Evolutionary conservation across 2,113 vertebrate genomes (phyloP).

Genomic region (Seriola dumerili): DNA sequence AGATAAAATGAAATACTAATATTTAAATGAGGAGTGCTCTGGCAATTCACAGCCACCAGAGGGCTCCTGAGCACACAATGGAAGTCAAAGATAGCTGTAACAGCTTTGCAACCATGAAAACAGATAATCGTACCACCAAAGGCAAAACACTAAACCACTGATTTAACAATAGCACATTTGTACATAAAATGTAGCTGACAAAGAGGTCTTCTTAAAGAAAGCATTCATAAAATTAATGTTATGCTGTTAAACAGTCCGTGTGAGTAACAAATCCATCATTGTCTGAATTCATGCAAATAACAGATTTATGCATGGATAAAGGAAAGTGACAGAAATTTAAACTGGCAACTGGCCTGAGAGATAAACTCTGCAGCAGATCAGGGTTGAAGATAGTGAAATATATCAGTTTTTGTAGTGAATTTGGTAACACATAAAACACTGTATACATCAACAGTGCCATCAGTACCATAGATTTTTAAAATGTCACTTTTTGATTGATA

Average conservation of each 20-base stretch:
- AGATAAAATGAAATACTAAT: slow-evolving; percentile 6
- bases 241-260: not conserved
- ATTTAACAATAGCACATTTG: slow-evolving; percentile 18
- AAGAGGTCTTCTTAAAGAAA: not conserved
- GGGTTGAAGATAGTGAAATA: slow-evolving; percentile 11
- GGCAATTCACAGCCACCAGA: slow-evolving; percentile 64
- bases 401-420: slow-evolving; percentile 15
- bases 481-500: slow-evolving; percentile 47
- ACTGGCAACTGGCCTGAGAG: slow-evolving; percentile 9
- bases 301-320: slow-evolving; percentile 22
- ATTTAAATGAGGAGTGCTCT: slow-evolving; percentile 15
- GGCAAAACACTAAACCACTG: slow-evolving; percentile 9
- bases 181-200: slow-evolving; percentile 20
- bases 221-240: slow-evolving; percentile 16
- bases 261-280: slow-evolving; percentile 21
- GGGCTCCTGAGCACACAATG: slow-evolving; percentile 54
- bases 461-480: slow-evolving; percentile 9
- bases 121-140: not conserved
- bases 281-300: slow-evolving; percentile 33
- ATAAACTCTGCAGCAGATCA: slow-evolving; percentile 13
- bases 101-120: slow-evolving; percentile 12
- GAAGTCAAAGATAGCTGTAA: slow-evolving; percentile 17
- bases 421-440: slow-evolving; percentile 20
- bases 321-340: not conserved
- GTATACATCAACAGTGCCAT: slow-evolving; percentile 21